Evolutionary conservation across 2,113 vertebrate species (phyloP).

Genomic region (Martes martes): DNA sequence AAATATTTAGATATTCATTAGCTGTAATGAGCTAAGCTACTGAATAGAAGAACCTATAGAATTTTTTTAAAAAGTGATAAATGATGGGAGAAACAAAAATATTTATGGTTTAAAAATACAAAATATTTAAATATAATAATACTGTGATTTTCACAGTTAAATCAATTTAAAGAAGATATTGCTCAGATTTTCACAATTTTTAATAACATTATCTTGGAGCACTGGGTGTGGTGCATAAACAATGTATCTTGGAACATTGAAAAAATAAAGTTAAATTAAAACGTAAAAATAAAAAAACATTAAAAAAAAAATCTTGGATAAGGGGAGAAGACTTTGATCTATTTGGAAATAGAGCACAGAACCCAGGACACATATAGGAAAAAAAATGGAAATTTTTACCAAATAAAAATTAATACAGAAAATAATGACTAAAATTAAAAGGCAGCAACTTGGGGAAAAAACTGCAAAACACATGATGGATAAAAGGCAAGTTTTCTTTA

Average conservation of each 20-base stretch:
- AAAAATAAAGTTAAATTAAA: no score
- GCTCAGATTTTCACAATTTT: background rate
- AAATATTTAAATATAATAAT: background rate
- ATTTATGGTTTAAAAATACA: background rate
- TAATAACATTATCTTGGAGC: background rate
- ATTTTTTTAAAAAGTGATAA: background rate
- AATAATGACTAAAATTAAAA: background rate
- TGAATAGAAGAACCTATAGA: background rate
- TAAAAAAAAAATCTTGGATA: background rate
- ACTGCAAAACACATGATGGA: background rate
- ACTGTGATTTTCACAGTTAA: background rate
- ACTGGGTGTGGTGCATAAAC: no score
- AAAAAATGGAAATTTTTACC: background rate
- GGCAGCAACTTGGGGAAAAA: background rate
- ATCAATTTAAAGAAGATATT: background rate
- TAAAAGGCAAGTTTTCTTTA: conserved; percentile 2
- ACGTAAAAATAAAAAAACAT: no score
- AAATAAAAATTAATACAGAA: background rate
- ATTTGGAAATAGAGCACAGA: background rate
- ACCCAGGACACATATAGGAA: background rate
- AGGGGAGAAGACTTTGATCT: background rate
- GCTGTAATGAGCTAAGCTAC: background rate
- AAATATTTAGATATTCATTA: background rate
- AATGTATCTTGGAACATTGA: no score
- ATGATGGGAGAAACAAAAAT: background rate